Conservation (phyloP, 2,113 vertebrate genomes). For the Muscicapa adusta region DNA sequence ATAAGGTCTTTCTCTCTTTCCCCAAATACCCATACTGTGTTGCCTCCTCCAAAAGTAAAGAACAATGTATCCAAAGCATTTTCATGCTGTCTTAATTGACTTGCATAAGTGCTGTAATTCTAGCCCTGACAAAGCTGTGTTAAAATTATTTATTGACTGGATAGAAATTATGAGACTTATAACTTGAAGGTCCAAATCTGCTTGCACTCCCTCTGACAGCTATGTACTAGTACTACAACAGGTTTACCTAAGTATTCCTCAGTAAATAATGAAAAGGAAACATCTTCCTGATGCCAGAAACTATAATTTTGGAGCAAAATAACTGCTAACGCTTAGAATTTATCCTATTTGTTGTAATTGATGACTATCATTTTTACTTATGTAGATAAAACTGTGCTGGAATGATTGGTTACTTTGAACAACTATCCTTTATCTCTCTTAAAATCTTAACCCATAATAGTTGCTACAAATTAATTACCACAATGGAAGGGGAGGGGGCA, state of each 20-base stretch:
- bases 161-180: neutral
- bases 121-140: neutral
- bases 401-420: neutral
- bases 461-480: neutral
- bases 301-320: neutral
- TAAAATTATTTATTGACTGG: neutral
- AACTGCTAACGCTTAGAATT: neutral
- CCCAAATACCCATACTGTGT: neutral
- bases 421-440: neutral
- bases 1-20: neutral
- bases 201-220: neutral
- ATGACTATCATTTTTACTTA: neutral
- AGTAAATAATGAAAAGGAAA: neutral
- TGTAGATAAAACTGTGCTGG: neutral
- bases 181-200: neutral
- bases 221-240: neutral
- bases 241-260: neutral
- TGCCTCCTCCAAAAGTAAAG: neutral
- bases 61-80: neutral
- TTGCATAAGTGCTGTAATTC: neutral
- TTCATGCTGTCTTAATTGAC: neutral
- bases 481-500: neutral
- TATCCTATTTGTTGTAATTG: neutral
- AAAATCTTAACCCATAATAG: neutral
- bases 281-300: neutral